Percentiles rank a stretch among this genome's conserved stretches.
Conservation (phyloP, 1,140 invertebrate genomes). For the Aphelinus certus region DNA sequence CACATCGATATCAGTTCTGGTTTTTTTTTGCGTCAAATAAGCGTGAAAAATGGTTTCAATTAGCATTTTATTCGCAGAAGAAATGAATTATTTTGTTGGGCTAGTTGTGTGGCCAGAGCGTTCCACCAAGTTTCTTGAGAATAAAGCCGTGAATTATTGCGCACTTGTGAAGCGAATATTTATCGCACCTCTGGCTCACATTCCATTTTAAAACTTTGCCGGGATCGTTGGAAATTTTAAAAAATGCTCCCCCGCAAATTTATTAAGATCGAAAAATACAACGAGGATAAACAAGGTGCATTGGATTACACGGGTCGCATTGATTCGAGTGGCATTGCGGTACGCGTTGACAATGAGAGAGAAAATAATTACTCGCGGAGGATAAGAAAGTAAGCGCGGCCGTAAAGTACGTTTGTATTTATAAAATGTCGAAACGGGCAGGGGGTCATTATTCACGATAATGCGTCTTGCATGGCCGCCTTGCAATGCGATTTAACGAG, state of each 20-base stretch:
- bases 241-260: too few relatives aligned
- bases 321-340: too few relatives aligned
- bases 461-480: slow-evolving; percentile 28
- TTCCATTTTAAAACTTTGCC: neutral
- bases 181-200: slow-evolving; percentile 23
- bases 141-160: slow-evolving; percentile 35
- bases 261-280: too few relatives aligned
- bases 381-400: too few relatives aligned
- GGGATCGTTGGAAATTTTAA: too few relatives aligned
- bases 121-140: slow-evolving; percentile 30
- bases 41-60: slow-evolving; percentile 3
- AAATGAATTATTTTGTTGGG: slow-evolving; percentile 25
- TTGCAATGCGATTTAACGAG: slow-evolving; percentile 38
- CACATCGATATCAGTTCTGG: too few relatives aligned
- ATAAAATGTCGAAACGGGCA: too few relatives aligned
- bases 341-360: neutral
- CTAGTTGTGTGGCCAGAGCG: slow-evolving; percentile 19
- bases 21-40: too few relatives aligned
- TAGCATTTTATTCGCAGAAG: slow-evolving; percentile 21
- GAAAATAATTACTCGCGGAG: neutral
- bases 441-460: slow-evolving; percentile 34
- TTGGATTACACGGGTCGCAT: too few relatives aligned
- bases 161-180: slow-evolving; percentile 30
- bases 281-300: too few relatives aligned
- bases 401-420: too few relatives aligned